Base-by-base conservation (phyloP, 2,888 invertebrate species). In the Drosophila paracracens region DNA sequence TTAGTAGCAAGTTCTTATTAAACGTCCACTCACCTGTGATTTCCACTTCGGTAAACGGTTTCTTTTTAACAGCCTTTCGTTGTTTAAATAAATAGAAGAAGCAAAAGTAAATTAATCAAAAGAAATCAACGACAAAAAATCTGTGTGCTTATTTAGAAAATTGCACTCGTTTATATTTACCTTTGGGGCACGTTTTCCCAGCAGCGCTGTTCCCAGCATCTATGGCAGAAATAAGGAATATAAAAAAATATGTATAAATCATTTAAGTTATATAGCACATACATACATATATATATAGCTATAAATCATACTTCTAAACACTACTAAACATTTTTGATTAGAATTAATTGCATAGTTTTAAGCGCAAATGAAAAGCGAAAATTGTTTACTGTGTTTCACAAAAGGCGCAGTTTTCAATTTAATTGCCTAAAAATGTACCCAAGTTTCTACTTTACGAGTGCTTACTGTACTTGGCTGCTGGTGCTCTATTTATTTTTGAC, bases 171-270 rank as follows among this genome's bases (percentile, higher is more conserved):
- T 57, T 13, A 5, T 82, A 75, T 76, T 91, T 87, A 92, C 92
- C 90, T 93, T 93, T 63, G 92, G 86, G 65, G 92, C 80, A 74
- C 93, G 93, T 82, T 93, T 93, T 80, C 93, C 93, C 73, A 93
- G 85, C 89, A 93, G 88, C 76, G 93, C 93, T 83, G 93, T 92
- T 69, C 93, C 93, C 89, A 93, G 91, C 93, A 93, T 93, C 93
- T 93, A 83, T 33, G 46, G 66, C 74, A 61, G 36, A 56, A 76
- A 64, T 33, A 8, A 10, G 63, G 63, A 62, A 48, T 48, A n/a
- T 58, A 72, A 66, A 63, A 53, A 46, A 16, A 16, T 2, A 25
- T 46, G 16, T 50, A 58, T 54, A 64, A 56, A 40, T 18, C 25
- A 25, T 7, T 38, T n/a, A n/a, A n/a, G 27, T 27, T 7, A 29